Evolutionary conservation across 2,888 invertebrate species (phyloP), one percentile per base, ranked within the genome.

Genomic region (Digitonthophagus gazella): DNA sequence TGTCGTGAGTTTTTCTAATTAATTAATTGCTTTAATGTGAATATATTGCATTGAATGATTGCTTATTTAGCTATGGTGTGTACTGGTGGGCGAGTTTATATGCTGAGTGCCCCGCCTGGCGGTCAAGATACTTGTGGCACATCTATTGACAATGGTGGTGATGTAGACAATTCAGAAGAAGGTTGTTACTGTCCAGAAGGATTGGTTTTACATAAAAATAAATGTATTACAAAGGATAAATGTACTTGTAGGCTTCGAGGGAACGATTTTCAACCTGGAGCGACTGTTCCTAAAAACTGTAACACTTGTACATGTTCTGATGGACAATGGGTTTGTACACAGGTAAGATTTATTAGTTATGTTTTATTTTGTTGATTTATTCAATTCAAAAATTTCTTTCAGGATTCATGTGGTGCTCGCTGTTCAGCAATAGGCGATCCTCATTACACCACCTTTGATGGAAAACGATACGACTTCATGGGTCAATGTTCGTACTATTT

Each of bases 361-460:
- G n/a, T 44, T 3, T 6, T 1, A 8, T 44, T 68, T 22, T 3
- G n/a, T 22, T 5, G 22, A 15, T 58, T 65, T 22, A 14, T 68
- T 57, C 14, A 14, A 6, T 8, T 66, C 8, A 56, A 19, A 66
- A n/a, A n/a, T n/a, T 15, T 28, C 67, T 72, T 72, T 22, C 68
- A 82, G 80, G 76, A 81, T 28, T 76, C 87, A 11, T 96, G 96
- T 81, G 91, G 92, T 2, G 91, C 92, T 0, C 89, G 94, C 14
- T 97, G 96, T 80, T 88, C 92, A 0, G 92, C 93, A 0, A 86
- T 94, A 57, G 96, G 96, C 0, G 95, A 96, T 85, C 95, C 96
- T 0, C 96, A 96, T 84, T 96, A 95, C 83, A 87, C 88, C 64
- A 96, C 96, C 0, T 97, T 97, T 80, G 96, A 97, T 82, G 96